Evolutionary conservation across 2,888 invertebrate species (phyloP).

Genomic region (Ennomos fuscantarius): DNA sequence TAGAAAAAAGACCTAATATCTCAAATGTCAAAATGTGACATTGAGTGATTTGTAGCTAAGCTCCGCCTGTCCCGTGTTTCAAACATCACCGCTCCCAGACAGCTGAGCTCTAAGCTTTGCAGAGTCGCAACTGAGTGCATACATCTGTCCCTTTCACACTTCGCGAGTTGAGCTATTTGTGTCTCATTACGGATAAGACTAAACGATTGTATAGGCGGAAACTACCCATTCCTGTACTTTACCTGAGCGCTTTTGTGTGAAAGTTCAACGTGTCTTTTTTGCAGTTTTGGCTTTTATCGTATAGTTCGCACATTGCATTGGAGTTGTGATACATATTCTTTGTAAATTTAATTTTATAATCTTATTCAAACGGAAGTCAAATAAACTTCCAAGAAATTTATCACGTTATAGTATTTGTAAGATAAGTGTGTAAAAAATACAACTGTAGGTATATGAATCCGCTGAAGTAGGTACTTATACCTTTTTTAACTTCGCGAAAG

Average conservation of each 20-base stretch:
- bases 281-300: constrained; percentile 71
- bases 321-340: constrained; percentile 31
- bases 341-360: constrained; percentile 22
- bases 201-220: constrained; percentile 77
- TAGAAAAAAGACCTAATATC: constrained; percentile 86
- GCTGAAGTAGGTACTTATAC: too few species aligned
- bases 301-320: constrained; percentile 40
- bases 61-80: constrained; percentile 86
- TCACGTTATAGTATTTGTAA: not conserved
- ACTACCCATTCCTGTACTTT: constrained; percentile 78
- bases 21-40: constrained; percentile 86
- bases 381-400: constrained; percentile 6
- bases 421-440: too few species aligned
- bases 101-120: constrained; percentile 82
- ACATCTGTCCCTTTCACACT: constrained; percentile 69
- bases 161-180: constrained; percentile 52
- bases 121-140: constrained; percentile 74
- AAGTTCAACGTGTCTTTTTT: constrained; percentile 81
- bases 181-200: constrained; percentile 72
- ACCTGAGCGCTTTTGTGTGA: constrained; percentile 84
- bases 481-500: too few species aligned
- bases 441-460: too few species aligned
- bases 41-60: constrained; percentile 86
- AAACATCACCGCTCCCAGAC: constrained; percentile 85
- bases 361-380: not conserved